Conservation (phyloP, 2,888 invertebrate genomes). For the Standfussiana lucernea region DNA sequence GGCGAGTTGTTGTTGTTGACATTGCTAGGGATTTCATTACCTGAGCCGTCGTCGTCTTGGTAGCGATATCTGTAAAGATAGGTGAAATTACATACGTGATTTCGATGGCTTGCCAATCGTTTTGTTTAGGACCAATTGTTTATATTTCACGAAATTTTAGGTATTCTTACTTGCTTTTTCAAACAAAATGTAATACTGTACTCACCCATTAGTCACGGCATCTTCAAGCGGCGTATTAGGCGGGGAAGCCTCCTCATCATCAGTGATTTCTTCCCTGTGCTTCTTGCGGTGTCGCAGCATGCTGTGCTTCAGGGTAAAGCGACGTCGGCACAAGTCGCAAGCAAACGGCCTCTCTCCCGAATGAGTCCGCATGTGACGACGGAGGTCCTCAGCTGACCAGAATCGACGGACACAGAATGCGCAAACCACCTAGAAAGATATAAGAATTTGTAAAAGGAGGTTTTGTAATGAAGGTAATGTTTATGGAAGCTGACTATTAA, state of each 20-base stretch:
- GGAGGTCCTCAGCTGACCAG: slow-evolving; percentile 98
- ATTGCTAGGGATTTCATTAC: slow-evolving; percentile 87
- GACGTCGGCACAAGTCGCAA: slow-evolving; percentile 96
- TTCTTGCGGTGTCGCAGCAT: slow-evolving; percentile 98
- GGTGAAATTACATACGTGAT: slow-evolving; percentile 7
- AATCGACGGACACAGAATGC: slow-evolving; percentile 98
- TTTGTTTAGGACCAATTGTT: not conserved
- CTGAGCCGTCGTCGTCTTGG: slow-evolving; percentile 87
- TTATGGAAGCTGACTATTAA: not conserved
- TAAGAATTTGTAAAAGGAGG: not conserved
- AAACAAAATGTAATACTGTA: slow-evolving; percentile 24
- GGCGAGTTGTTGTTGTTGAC: slow-evolving; percentile 91
- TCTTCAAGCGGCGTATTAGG: slow-evolving; percentile 87
- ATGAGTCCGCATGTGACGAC: slow-evolving; percentile 98
- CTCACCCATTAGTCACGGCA: slow-evolving; percentile 82
- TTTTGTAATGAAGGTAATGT: not conserved
- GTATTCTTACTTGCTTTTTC: not conserved
- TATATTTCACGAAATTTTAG: not conserved
- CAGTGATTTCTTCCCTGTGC: slow-evolving; percentile 92
- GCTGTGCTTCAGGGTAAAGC: slow-evolving; percentile 98
- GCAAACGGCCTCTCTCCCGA: slow-evolving; percentile 97
- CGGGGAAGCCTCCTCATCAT: slow-evolving; percentile 89
- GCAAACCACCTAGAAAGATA: slow-evolving; percentile 92
- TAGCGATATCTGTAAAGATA: slow-evolving; percentile 80
- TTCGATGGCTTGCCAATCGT: not conserved